Evolutionary conservation across 2,888 invertebrate species (phyloP).

Genomic region (Dioctria linearis): DNA sequence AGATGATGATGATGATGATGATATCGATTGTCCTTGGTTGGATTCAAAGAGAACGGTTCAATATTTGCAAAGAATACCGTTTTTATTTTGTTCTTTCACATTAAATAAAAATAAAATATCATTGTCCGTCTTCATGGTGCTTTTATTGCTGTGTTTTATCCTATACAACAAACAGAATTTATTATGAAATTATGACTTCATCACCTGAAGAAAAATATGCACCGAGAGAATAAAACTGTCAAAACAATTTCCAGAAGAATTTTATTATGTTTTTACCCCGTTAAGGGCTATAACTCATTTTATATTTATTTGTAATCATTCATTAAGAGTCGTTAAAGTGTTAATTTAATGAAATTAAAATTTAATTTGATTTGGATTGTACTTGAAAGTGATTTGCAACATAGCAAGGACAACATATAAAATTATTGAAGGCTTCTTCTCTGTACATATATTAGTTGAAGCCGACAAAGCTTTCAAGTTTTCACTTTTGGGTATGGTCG

Average conservation of each 20-base stretch:
- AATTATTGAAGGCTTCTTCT: no score
- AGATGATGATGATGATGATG: constrained; percentile 23
- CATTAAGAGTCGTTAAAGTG: background rate
- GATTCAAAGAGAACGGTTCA: constrained; percentile 28
- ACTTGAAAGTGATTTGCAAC: background rate
- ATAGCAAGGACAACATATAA: no score
- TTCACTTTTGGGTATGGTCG: no score
- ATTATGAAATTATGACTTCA: constrained; percentile 27
- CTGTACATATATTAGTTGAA: no score
- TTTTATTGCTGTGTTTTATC: constrained; percentile 28
- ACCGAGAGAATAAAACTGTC: background rate
- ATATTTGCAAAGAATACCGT: constrained; percentile 8
- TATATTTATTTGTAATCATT: background rate
- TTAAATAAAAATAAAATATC: background rate
- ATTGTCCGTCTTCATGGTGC: background rate
- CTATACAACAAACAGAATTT: constrained; percentile 1
- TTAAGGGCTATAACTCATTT: background rate
- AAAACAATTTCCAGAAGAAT: constrained; percentile 1
- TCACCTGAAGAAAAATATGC: background rate
- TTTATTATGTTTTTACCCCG: background rate
- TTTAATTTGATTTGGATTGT: background rate
- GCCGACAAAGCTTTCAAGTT: no score
- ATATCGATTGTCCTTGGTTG: constrained; percentile 47
- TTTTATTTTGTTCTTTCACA: constrained; percentile 24
- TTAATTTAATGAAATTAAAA: background rate